Percentiles rank a stretch among this genome's conserved stretches.
Conservation (phyloP, 2,797 vertebrate species). For the Phylloscopus collybita region DNA sequence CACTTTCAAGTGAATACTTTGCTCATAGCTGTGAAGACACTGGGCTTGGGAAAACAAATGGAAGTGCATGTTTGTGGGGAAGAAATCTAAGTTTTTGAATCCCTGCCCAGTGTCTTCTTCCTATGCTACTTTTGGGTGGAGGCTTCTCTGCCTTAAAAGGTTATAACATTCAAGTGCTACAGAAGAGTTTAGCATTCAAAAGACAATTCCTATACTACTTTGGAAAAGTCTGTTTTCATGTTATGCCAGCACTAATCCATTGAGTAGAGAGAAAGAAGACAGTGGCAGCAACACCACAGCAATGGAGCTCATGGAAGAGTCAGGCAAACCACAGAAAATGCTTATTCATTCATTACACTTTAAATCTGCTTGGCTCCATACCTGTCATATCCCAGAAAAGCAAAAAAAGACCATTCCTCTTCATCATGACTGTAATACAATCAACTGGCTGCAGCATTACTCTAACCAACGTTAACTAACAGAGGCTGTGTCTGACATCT, state of each 20-base stretch:
- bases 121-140: not conserved
- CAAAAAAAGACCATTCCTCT: slow-evolving; percentile 66
- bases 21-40: slow-evolving; percentile 24
- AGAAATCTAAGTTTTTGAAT: slow-evolving; percentile 19
- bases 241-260: not conserved
- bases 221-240: not conserved
- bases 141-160: slow-evolving; percentile 11
- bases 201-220: not conserved
- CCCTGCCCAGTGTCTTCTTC: not conserved
- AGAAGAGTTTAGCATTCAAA: slow-evolving; percentile 33
- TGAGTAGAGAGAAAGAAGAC: not conserved
- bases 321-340: slow-evolving; percentile 28
- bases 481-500: slow-evolving; percentile 66
- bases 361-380: slow-evolving; percentile 60
- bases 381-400: slow-evolving; percentile 67
- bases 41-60: slow-evolving; percentile 41
- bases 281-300: not conserved
- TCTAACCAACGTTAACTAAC: slow-evolving; percentile 67
- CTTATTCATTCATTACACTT: slow-evolving; percentile 61
- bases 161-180: not conserved
- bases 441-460: slow-evolving; percentile 69
- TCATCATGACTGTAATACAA: slow-evolving; percentile 72
- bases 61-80: not conserved
- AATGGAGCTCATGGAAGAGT: not conserved
- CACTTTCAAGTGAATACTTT: slow-evolving; percentile 9